Base-by-base conservation (phyloP, 2,888 invertebrate species). In the Scaptomyza cyrtandrae region DNA sequence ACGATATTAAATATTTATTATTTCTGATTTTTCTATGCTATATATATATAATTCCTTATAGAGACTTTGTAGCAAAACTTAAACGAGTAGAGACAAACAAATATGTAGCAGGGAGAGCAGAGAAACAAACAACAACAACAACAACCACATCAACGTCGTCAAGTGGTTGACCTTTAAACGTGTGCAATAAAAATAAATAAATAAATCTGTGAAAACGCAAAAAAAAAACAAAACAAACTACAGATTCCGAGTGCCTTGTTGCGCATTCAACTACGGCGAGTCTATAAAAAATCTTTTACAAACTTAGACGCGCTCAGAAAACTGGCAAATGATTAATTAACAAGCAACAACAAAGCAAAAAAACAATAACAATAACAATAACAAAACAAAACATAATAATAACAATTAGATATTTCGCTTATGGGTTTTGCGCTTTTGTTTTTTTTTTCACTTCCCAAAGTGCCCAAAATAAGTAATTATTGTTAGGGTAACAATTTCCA, bases 291-390 rank as follows among this genome's bases (percentile, higher is more conserved):
- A 75, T 50, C 31, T 53, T 49, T 53, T 54, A 14, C 71, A 62
- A 52, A 62, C 49, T 50, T 60, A 65, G 59, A 41, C 37, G 65
- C 50, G 52, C 59, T 60, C 59, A 44, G n/a, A n/a, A n/a, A 45
- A 35, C 59, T 85, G 82, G 70, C 81, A 86, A 68, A 63, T 81
- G 83, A 81, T 85, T 85, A 80, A 81, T 82, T 82, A 81, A 72
- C 75, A 69, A 59, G 48, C 62, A 65, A 55, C 65, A 59, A 65
- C 49, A 65, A 60, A 69, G 29, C 46, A 44, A 57, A 53, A 64
- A 66, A 61, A 35, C 27, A 35, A 44, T 7, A 44, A 33, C 2
- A 10, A 3, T 0, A n/a, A n/a, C n/a, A n/a, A 4, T 14, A 31
- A n/a, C n/a, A n/a, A n/a, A n/a, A n/a, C n/a, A n/a, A n/a, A n/a